Evolutionary conservation across 2,888 invertebrate species (phyloP), one percentile per base, ranked within the genome.

Genomic region (Bimastos eiseni): DNA sequence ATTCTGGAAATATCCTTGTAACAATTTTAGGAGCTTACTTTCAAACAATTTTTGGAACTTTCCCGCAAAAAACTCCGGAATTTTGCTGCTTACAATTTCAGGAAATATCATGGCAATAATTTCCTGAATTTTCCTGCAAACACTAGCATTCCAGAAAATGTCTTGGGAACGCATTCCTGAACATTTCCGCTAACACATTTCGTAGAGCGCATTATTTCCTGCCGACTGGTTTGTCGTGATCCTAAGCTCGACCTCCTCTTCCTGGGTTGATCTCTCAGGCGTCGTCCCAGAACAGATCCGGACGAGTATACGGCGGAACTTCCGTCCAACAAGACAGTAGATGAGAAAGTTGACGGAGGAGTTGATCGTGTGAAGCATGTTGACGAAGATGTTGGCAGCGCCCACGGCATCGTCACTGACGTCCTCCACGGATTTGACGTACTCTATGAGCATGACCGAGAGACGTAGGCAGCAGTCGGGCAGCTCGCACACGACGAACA

Each of bases 311-410:
- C 91, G 91, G 4, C 92, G 91, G 90, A 92, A 92, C 90, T 92
- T 92, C 49, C 90, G 88, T 21, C 92, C 92, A 36, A 92, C 91
- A 83, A 92, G 92, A 49, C 92, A 92, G 90, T 92, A 92, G 44
- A 92, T 90, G 70, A 92, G 90, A 70, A 92, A 92, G 91, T 92
- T 92, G 44, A 91, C 91, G 49, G 92, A 91, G 21, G 92, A 92
- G 90, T 92, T 92, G 88, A 92, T 90, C 34, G 92, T 91, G 83
- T 92, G 91, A 49, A 92, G 88, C 49, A 89, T 88, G 88, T 92
- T 92, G 90, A 91, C 90, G 36, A 92, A 70, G 86, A 34, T 41
- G 88, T 92, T 92, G 83, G 89, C 41, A n/a, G 90, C 88, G 13
- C 86, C 84, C 34, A 91, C 84, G 24, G 41, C 70, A 3, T 44